Base-by-base conservation (phyloP, 2,888 invertebrate genomes). In the Lasioglossum figueresi region DNA sequence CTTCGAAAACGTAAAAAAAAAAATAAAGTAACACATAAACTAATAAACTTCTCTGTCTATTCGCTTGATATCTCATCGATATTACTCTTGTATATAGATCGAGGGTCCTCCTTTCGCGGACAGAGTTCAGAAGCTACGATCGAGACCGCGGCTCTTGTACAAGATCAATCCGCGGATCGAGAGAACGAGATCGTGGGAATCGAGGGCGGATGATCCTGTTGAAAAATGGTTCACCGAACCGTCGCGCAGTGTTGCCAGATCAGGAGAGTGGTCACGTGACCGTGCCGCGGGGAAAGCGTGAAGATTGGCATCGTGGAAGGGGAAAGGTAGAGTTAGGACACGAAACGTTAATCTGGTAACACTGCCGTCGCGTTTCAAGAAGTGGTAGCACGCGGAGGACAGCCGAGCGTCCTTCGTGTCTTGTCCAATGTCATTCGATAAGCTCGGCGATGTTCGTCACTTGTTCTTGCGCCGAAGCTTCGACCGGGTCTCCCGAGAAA, bases 401-500 rank as follows among this genome's bases (percentile, higher is more conserved):
- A 56, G 10, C 56, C 56, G 23, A n/a, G 56, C n/a, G 56, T 56
- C 63, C 73, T 31, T 82, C 76, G 66, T 66, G 52, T 71, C 78
- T 43, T 56, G 72, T 27, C 31, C 48, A 71, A 74, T 71, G 75
- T 75, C 76, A 59, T 80, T 77, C 75, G 56, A 73, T 56, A 4
- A 23, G 19, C 37, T 37, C 37, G 23, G 70, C 34, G 40, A 79
- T 31, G 34, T 37, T 75, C 52, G 48, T 52, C 70, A 52, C 48
- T 43, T 14, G 34, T 72, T 52, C 12, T 82, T 76, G 84, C 82
- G 79, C 40, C 86, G 89, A 89, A 90, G 85, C 87, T 87, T 89
- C 80, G 90, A 87, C 79, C 88, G 91, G 88, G 89, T 87, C 88
- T 89, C 85, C 78, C 82, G 79, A 80, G 85, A 84, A 79, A 88